Evolutionary conservation across 2,888 invertebrate genomes (phyloP), one percentile per base, ranked within the genome.

Genomic region (Stenodera caucasica): DNA sequence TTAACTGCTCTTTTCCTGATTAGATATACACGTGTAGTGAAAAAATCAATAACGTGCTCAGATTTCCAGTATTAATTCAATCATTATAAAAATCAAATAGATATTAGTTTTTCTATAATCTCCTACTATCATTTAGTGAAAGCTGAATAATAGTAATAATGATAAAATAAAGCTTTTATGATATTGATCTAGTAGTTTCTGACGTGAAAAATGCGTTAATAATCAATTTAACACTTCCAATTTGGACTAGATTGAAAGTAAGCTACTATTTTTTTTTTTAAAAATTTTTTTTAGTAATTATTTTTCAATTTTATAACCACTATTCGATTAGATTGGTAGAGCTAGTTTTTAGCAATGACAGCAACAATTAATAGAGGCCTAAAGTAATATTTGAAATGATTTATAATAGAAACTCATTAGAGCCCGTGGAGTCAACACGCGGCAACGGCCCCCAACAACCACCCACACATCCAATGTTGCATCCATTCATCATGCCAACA

Each of bases 341-440:
- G 70, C 71, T 62, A 66, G 69, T 71, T 67, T 74, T 73, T 71
- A 72, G 71, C 71, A 74, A 72, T 72, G 76, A 76, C 76, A 75
- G 75, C 72, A 72, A 75, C 76, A 76, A 76, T 76, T 76, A 76
- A 76, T 75, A 75, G 74, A 70, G 67, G 74, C 76, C 73, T 64
- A 70, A 58, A 72, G 75, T 70, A 69, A 72, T 67, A 60, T 56
- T 30, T 33, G 33, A 23, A 60, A 69, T 76, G 76, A 76, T 76
- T 75, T 76, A 76, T 76, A 70, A 73, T 74, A 73, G 76, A 74
- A 75, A 75, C 76, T 76, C 76, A 76, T 76, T 76, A 76, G 75
- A 67, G 73, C 75, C 75, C 63, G 75, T 71, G 74, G 76, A 74
- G 74, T 70, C 67, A 70, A 73, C 67, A 64, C 66, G 64, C 66